Percentiles rank a stretch among this genome's conserved stretches.
Evolutionary conservation across 2,113 vertebrate species (phyloP).

Genomic region (Scytalopus superciliaris): DNA sequence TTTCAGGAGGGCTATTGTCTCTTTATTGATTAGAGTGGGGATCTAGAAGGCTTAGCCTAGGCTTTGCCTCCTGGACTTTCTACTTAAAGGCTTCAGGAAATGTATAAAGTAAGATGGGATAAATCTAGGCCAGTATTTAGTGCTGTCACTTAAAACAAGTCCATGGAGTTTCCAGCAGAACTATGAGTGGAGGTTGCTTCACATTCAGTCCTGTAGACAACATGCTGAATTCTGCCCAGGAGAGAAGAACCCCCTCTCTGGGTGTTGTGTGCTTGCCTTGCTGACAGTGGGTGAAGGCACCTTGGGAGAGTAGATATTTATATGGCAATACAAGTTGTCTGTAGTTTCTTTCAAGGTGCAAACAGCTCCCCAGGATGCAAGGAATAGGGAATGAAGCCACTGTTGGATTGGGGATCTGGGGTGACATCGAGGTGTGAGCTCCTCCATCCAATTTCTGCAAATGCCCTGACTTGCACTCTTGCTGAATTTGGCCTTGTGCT

Average conservation of each 20-base stretch:
- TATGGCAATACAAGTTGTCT: too few relatives aligned
- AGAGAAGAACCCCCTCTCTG: not conserved
- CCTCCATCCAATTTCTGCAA: not conserved
- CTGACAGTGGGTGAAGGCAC: not conserved
- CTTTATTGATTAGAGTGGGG: not conserved
- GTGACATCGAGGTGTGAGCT: not conserved
- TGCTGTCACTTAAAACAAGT: not conserved
- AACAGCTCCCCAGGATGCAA: not conserved
- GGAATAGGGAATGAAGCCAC: not conserved
- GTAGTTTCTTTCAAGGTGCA: not conserved
- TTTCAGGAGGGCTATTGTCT: slow-evolving; percentile 39
- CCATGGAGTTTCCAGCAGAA: not conserved
- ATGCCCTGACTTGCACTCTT: not conserved
- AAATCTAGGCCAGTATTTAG: not conserved
- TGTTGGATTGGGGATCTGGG: not conserved
- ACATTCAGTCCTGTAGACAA: fast-evolving
- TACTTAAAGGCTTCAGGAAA: not conserved
- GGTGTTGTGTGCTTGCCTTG: not conserved
- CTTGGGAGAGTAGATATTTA: fast-evolving
- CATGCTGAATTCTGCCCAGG: fast-evolving
- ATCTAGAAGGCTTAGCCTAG: not conserved
- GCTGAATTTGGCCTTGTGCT: not conserved
- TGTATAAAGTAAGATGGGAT: not conserved
- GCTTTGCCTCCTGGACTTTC: slow-evolving; percentile 5
- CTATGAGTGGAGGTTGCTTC: not conserved